Evolutionary conservation across 2,888 invertebrate genomes (phyloP), one percentile per base, ranked within the genome.

Genomic region (Phytoseiulus persimilis): DNA sequence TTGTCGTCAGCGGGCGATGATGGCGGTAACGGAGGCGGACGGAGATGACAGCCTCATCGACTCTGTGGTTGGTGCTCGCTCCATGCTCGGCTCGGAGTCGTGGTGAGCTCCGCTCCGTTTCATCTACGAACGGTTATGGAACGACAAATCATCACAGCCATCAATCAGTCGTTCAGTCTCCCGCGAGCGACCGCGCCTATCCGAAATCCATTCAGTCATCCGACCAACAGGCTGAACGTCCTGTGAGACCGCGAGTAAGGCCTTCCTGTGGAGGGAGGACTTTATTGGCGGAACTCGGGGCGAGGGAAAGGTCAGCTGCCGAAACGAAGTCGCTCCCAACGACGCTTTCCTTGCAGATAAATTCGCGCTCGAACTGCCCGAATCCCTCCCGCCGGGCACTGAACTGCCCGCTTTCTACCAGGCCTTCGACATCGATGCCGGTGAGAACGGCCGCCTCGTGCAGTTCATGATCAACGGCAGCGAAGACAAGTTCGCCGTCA

Each of bases 331-430:
- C 39, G 39, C 9, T 39, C 39, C 9, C 39, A 39, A 39, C 9
- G 9, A 6, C 39, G 39, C 39, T 39, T 39, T 9, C 9, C 39
- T 39, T 90, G 31, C 83, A 91, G 91, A 91, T 87, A 90, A 90
- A 32, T 91, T 91, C 84, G 91, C 90, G 28, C 90, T 91, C 84
- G 91, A 91, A 83, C 90, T 91, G 28, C 91, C 91, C 0, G 91
- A 91, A 90, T 91, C 91, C 90, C 83, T 91, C 31, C 91, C 91
- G 14, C 89, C 91, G 14, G 91, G 91, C 32, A 91, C 91, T 32
- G 90, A 91, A 18, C 90, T 91, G 23, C 91, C 91, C 9, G 90
- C 91, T 6, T 91, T 91, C 83, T 91, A 90, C 87, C 89, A 91
- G 90, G 91, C 91, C 9, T 90, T 90, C 83, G 91, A 91, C 89